Evolutionary conservation across 2,113 vertebrate genomes (phyloP).

Genomic region (Geococcyx californianus): DNA sequence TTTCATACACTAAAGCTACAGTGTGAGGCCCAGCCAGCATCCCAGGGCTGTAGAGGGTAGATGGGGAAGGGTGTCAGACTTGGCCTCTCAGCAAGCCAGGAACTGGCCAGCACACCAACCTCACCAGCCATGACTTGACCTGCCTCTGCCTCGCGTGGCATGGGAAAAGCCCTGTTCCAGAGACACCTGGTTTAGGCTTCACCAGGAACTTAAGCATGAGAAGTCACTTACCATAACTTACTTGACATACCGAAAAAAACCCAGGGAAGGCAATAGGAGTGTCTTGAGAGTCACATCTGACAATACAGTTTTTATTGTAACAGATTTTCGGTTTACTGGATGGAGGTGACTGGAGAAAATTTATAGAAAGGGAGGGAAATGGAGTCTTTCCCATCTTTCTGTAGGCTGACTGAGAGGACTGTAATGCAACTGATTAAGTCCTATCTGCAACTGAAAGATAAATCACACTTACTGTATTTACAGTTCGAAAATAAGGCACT

Average conservation of each 20-base stretch:
- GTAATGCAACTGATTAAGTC: not conserved
- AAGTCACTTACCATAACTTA: not conserved
- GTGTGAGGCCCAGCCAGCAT: not conserved
- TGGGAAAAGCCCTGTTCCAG: not conserved
- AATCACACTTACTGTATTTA: not conserved
- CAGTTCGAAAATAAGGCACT: not conserved
- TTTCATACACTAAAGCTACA: not conserved
- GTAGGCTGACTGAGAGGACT: not conserved
- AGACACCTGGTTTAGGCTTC: not conserved
- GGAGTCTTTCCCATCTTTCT: not conserved
- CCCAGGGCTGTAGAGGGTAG: not conserved
- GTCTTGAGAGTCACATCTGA: not conserved
- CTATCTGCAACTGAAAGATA: not conserved
- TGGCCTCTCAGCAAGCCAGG: not conserved
- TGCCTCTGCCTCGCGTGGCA: not conserved
- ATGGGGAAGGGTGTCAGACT: not conserved
- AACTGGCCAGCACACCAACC: not conserved
- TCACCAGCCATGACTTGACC: rapidly evolving
- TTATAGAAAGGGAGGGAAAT: not conserved
- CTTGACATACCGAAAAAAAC: not conserved
- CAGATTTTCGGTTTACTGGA: not conserved
- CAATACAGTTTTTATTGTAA: not conserved
- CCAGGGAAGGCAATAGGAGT: not conserved
- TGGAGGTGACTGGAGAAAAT: not conserved
- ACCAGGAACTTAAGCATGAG: not conserved